These are phyloP conservation scores for Chrysaora quinquecirrha DNA, from an alignment of 30 jellyfish, hydroid and myxozoan genomes.

Conservation along the genomic window DNA sequence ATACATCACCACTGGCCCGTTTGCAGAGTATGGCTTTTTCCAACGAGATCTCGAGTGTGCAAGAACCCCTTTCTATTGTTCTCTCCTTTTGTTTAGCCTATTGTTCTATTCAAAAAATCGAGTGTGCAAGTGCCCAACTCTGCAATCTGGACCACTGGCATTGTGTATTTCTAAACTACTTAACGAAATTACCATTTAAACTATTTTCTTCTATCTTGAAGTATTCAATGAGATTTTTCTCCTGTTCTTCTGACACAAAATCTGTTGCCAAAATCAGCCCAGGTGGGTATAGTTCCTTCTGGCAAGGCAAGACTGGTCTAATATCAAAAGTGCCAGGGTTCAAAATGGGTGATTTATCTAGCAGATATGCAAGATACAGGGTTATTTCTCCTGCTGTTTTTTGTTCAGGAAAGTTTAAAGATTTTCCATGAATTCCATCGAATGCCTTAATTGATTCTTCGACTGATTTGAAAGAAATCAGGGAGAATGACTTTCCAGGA, in stretches of 20 bases:
- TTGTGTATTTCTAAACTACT: too few relatives aligned
- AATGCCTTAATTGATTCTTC: conserved; percentile 59
- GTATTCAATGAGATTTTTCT: conserved; percentile 48
- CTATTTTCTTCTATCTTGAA: conserved; percentile 28
- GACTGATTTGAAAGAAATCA: conserved; percentile 42
- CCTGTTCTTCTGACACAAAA: conserved; percentile 65
- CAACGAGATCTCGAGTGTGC: too few relatives aligned
- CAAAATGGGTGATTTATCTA: neutral
- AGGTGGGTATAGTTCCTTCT: conserved; percentile 44
- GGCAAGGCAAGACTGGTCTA: conserved; percentile 40
- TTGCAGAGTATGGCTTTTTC: too few relatives aligned
- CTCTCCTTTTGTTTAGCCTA: too few relatives aligned
- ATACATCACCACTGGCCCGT: too few relatives aligned
- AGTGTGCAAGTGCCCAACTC: too few relatives aligned
- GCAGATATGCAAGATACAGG: conserved; percentile 55
- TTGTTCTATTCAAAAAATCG: too few relatives aligned
- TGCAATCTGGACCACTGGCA: too few relatives aligned
- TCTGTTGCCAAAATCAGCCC: conserved; percentile 72
- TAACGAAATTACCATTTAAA: neutral
- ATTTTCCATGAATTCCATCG: conserved; percentile 56
- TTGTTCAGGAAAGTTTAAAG: conserved; percentile 21
- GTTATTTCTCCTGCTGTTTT: conserved; percentile 18
- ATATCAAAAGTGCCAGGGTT: conserved; percentile 16
- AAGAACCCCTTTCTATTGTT: too few relatives aligned
- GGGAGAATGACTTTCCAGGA: conserved; percentile 82